Base-by-base conservation (phyloP, 1,140 invertebrate species). In the Anastrepha obliqua region DNA sequence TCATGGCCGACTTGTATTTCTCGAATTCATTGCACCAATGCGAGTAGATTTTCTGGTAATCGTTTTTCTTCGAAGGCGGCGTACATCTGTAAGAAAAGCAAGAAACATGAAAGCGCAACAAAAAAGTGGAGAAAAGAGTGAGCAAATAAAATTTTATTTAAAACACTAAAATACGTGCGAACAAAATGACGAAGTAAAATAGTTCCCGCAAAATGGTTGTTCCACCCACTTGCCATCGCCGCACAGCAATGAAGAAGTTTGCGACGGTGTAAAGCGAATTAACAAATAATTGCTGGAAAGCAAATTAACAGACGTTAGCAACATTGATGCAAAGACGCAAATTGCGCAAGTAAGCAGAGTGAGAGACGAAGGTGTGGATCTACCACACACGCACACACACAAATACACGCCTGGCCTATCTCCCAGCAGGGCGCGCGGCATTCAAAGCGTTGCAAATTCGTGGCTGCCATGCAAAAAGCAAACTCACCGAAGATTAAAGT, bases 21-120 rank as follows among this genome's bases (percentile, higher is more conserved):
- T 97, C 96, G 92, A 97, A 97, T 93, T 97, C 96, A 90, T 96
- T 96, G 93, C 96, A 97, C 96, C 96, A 97, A 90, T 97, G 96
- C 59, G 96, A 96, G 91, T 97, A 97, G 88, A 96, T 95, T 93
- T 96, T 96, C 90, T 96, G 95, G 89, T 96, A 97, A 90, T 96
- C 96, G 89, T 96, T 95, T 55, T 95, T 95, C 93, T 96, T 95
- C 88, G 94, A 95, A 3, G 96, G 96, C 88, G 95, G 95, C 88
- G 95, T 94, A 93, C 96, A 96, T 90, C 96, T 96, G 87, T 88
- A 87, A 89, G 51, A 86, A 65, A 86, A 88, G 8, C 5, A 74
- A 59, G 5, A 9, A 78, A 86, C 70, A 62, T 9, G 59, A 86
- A 11, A 74, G 44, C 87, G 20, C n/a, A 2, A 85, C 47, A 44